A percentile compares a stretch with the other conserved stretches of the same genome.
Evolutionary conservation across 2,888 invertebrate genomes (phyloP).

Genomic region (Tenthredo amoena): DNA sequence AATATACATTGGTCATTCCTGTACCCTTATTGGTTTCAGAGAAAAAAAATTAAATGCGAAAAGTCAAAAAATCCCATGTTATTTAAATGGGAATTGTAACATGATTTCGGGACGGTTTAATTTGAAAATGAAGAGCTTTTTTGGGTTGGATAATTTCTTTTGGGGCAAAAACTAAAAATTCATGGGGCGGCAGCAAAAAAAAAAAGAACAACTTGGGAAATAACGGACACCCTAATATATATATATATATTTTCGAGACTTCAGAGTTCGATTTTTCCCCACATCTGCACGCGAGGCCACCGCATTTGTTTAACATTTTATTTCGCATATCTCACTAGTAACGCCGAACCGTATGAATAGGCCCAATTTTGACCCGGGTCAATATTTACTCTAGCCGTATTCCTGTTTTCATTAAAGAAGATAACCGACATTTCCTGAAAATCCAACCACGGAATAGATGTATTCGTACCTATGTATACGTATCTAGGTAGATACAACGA

Average conservation of each 20-base stretch:
- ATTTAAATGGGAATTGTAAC: no score
- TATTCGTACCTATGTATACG: not conserved
- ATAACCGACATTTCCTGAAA: slow-evolving; percentile 4
- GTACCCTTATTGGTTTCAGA: no score
- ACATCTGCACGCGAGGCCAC: not conserved
- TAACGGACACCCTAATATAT: no score
- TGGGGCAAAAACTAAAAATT: no score
- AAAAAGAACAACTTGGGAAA: no score
- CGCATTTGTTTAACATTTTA: not conserved
- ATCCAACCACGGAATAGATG: not conserved
- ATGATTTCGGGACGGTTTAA: no score
- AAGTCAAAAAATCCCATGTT: no score
- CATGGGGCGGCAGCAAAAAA: no score
- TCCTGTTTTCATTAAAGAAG: slow-evolving; percentile 24
- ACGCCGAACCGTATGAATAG: not conserved
- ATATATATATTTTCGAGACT: not conserved
- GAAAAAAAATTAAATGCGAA: no score
- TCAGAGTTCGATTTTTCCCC: not conserved
- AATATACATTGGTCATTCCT: no score
- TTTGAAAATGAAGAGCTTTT: no score
- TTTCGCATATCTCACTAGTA: not conserved
- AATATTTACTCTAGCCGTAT: slow-evolving; percentile 9
- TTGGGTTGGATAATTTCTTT: no score
- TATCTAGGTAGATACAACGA: not conserved
- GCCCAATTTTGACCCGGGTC: not conserved